Percentiles rank a stretch among this genome's conserved stretches.
phyloP scores from a whole-genome alignment of 2,113 vertebrate species.

The Sterrhoptilus dennistouni region DNA sequence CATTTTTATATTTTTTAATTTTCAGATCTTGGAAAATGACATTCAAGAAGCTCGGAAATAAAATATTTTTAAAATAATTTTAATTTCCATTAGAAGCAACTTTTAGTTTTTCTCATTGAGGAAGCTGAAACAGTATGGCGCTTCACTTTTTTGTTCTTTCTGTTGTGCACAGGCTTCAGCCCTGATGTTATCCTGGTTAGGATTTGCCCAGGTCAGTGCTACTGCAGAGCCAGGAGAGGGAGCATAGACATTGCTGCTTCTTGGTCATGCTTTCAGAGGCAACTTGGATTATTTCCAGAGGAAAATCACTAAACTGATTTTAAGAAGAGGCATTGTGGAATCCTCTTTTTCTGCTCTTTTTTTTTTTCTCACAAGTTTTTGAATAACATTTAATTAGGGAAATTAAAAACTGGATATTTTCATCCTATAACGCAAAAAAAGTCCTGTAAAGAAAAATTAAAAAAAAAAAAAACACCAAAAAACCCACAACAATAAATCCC shows the following conservation, averaged over 20 bases:
- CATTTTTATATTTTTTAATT: background rate
- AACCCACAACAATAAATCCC: background rate
- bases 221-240: slow-evolving; percentile 73
- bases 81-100: background rate
- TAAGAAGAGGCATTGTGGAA: background rate
- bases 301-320: background rate
- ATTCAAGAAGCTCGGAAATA: background rate
- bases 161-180: background rate
- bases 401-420: background rate
- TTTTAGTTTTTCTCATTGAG: background rate
- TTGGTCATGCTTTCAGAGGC: background rate
- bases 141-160: background rate
- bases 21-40: background rate
- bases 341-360: background rate
- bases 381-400: background rate
- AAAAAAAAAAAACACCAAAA: background rate
- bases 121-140: background rate
- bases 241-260: slow-evolving; percentile 41
- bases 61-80: background rate
- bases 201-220: background rate
- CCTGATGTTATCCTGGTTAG: too few relatives aligned
- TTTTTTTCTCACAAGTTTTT: background rate
- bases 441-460: background rate
- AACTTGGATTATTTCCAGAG: background rate
- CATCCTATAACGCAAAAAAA: background rate